Evolutionary conservation across 2,113 vertebrate species (phyloP).

Genomic region (Colistium nudipinnis): DNA sequence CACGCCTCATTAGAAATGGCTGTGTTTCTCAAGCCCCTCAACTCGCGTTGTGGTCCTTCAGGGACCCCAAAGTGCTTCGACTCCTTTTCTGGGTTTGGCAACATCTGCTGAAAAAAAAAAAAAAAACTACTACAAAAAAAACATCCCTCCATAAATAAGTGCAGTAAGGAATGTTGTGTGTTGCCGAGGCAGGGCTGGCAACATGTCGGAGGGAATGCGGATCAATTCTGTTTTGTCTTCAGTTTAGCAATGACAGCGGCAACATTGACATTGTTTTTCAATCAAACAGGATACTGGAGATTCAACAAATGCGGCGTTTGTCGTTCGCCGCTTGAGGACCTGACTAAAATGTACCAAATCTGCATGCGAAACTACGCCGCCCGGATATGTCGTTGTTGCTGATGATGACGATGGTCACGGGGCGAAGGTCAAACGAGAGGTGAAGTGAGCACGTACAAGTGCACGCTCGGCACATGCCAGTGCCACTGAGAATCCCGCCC

Average conservation of each 20-base stretch:
- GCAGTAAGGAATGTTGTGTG: neutral
- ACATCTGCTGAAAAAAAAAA: conserved; percentile 45
- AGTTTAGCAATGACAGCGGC: conserved; percentile 14
- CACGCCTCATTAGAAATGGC: conserved; percentile 62
- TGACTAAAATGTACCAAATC: neutral
- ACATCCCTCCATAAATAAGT: no score
- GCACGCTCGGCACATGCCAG: no score
- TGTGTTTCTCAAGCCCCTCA: conserved; percentile 63
- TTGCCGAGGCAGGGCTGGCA: conserved; percentile 8
- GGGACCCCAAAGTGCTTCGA: conserved; percentile 37
- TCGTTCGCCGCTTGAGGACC: neutral
- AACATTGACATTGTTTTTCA: neutral
- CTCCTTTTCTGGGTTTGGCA: conserved; percentile 29
- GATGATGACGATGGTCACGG: conserved; percentile 13
- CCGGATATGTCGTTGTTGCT: no score
- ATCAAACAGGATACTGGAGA: neutral
- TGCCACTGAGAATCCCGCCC: conserved; percentile 24
- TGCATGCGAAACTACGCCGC: no score
- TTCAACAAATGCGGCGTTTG: neutral
- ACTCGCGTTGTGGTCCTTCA: conserved; percentile 40
- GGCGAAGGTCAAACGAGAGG: neutral
- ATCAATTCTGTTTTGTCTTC: conserved; percentile 15
- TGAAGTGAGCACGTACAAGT: neutral
- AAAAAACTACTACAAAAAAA: conserved; percentile 14
- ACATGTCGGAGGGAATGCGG: neutral